Percentiles rank a stretch among this genome's conserved stretches.
These are phyloP conservation scores for Atopsyche davidsoni DNA, from an alignment of 1,140 invertebrate species.

Conservation along the genomic window DNA sequence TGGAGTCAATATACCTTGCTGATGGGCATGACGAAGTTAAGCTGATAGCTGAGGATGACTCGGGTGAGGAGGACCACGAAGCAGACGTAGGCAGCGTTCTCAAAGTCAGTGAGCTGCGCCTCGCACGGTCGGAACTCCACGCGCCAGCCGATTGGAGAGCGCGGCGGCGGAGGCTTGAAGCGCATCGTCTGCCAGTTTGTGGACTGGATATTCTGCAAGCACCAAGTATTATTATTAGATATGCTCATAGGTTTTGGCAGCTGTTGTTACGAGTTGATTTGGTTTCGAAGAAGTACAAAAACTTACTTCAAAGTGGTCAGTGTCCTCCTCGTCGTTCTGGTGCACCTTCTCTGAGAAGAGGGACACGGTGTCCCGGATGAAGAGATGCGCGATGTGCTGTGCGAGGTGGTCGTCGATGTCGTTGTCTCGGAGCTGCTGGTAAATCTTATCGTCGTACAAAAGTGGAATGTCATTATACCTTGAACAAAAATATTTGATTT, in stretches of 20 bases:
- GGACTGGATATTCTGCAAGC: slow-evolving; percentile 94
- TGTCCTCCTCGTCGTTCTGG: slow-evolving; percentile 90
- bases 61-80: slow-evolving; percentile 95
- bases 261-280: not conserved
- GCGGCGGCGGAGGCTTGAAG: slow-evolving; percentile 94
- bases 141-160: slow-evolving; percentile 96
- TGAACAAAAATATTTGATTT: slow-evolving; percentile 18
- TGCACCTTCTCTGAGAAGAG: slow-evolving; percentile 94
- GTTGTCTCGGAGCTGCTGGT: slow-evolving; percentile 72
- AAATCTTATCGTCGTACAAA: slow-evolving; percentile 79
- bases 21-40: slow-evolving; percentile 96
- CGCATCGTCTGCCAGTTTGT: slow-evolving; percentile 99
- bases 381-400: slow-evolving; percentile 95
- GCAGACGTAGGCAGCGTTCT: slow-evolving; percentile 98
- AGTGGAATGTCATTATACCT: slow-evolving; percentile 89
- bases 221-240: not conserved
- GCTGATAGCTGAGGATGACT: slow-evolving; percentile 92
- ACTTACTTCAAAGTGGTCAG: slow-evolving; percentile 95
- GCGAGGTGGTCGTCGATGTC: slow-evolving; percentile 89
- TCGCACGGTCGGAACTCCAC: slow-evolving; percentile 99
- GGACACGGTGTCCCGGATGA: slow-evolving; percentile 95
- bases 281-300: not conserved
- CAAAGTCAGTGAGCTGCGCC: slow-evolving; percentile 97
- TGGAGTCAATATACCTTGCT: slow-evolving; percentile 68
- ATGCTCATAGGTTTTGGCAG: not conserved